Percentiles rank a stretch among this genome's conserved stretches.
These are phyloP conservation scores for Lochmaea crataegi DNA, from an alignment of 2,888 invertebrate species.

Conservation along the genomic window DNA sequence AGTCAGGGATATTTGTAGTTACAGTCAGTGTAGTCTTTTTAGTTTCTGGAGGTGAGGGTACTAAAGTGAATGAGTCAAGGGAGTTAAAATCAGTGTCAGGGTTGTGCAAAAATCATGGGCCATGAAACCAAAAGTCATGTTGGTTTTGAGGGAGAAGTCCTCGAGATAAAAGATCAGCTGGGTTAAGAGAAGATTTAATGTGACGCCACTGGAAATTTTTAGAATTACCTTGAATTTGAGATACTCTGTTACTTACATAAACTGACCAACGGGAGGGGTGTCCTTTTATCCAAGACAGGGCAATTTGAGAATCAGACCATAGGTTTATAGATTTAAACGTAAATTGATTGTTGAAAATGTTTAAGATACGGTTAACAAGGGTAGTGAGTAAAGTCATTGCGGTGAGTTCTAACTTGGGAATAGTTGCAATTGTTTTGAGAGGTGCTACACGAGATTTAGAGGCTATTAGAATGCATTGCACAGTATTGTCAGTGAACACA, in stretches of 20 bases:
- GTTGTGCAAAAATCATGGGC: too few relatives aligned
- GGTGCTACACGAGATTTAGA: conserved; percentile 41
- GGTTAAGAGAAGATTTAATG: too few relatives aligned
- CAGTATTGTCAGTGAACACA: conserved; percentile 20
- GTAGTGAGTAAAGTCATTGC: conserved; percentile 23
- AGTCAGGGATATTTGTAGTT: too few relatives aligned
- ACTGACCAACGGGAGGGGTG: conserved; percentile 4
- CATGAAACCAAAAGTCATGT: too few relatives aligned
- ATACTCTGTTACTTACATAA: neutral
- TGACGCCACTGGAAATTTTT: neutral
- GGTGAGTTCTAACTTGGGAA: conserved; percentile 39
- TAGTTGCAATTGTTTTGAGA: conserved; percentile 26
- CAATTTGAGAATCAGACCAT: conserved; percentile 39
- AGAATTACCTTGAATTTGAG: conserved; percentile 7
- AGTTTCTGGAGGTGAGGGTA: too few relatives aligned
- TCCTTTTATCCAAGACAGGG: conserved; percentile 18
- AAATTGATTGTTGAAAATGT: conserved; percentile 20
- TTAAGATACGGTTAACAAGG: too few relatives aligned
- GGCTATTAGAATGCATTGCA: conserved; percentile 23
- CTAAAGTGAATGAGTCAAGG: too few relatives aligned
- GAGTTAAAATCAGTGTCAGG: too few relatives aligned
- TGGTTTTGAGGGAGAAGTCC: too few relatives aligned
- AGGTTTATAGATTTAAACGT: conserved; percentile 27
- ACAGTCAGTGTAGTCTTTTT: too few relatives aligned
- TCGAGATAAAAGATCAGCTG: too few relatives aligned